Percentiles rank a stretch among this genome's conserved stretches.
Evolutionary conservation across 53 echinoderm and acorn worm species (phyloP).

Genomic region (Holothuria scabra): DNA sequence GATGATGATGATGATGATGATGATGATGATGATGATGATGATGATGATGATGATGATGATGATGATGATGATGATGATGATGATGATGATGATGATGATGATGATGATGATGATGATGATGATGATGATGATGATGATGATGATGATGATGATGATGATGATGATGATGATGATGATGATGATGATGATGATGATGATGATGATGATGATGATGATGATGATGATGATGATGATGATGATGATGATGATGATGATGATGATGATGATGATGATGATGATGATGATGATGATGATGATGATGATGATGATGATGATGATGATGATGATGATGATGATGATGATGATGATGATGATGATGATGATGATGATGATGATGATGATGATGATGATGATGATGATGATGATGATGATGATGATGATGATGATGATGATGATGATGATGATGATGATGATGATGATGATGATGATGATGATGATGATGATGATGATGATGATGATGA

Average conservation of each 20-base stretch:
- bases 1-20: constrained; percentile 37
- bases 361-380: background rate
- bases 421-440: background rate
- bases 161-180: background rate
- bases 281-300: constrained; percentile 1
- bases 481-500: background rate
- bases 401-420: background rate
- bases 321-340: background rate
- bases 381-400: background rate
- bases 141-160: background rate
- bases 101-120: constrained; percentile 1
- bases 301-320: background rate
- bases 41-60: constrained; percentile 10
- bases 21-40: constrained; percentile 40
- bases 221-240: background rate
- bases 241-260: background rate
- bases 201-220: background rate
- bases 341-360: background rate
- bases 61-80: background rate
- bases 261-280: constrained; percentile 1
- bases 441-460: background rate
- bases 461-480: background rate
- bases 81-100: constrained; percentile 1
- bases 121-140: background rate
- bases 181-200: background rate